Evolutionary conservation across 2,888 invertebrate genomes (phyloP).

Genomic region (Calameuta filiformis): DNA sequence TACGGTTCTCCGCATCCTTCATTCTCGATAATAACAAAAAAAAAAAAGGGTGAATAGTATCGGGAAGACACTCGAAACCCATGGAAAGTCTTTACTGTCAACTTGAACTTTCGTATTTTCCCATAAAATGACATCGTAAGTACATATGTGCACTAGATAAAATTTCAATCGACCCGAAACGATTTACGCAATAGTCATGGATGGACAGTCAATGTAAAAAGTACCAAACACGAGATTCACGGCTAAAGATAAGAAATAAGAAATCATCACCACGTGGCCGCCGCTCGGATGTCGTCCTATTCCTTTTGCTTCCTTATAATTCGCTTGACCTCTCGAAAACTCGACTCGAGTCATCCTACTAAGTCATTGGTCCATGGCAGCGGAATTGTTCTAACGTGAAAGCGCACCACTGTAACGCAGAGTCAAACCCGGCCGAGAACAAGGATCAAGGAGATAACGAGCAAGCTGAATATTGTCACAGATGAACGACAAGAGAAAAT

Average conservation of each 20-base stretch:
- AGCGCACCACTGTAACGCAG: neutral
- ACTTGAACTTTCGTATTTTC: neutral
- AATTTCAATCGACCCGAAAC: neutral
- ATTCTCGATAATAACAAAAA: neutral
- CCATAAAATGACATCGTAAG: neutral
- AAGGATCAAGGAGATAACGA: neutral
- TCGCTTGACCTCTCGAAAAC: neutral
- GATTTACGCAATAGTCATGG: neutral
- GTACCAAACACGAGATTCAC: neutral
- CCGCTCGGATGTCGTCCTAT: neutral
- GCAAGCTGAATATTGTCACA: neutral
- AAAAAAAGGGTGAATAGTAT: neutral
- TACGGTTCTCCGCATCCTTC: no score
- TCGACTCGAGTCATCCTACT: neutral
- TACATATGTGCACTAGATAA: neutral
- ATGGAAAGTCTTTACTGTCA: neutral
- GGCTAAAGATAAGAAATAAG: neutral
- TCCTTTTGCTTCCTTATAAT: neutral
- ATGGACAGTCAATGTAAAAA: neutral
- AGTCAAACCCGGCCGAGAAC: neutral
- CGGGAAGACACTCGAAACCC: neutral
- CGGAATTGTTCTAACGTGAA: neutral
- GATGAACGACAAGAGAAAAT: neutral
- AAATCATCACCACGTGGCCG: neutral
- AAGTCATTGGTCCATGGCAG: neutral